Conservation (phyloP, 2,888 invertebrate species). For the Parascotia fuliginaria region DNA sequence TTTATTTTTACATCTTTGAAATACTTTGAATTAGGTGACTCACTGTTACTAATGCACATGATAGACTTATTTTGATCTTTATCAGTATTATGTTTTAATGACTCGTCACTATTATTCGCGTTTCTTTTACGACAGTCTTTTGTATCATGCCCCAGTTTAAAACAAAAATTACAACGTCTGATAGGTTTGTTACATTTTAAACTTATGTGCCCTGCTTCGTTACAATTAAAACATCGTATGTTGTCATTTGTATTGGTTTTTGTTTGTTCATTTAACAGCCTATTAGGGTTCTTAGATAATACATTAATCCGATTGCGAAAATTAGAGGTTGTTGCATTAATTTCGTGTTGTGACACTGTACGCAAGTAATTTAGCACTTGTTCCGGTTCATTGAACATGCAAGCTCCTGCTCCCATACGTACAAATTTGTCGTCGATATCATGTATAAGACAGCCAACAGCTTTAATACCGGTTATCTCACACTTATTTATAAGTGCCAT, state of each 20-base stretch:
- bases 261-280: too few species aligned
- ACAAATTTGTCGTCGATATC: background rate
- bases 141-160: background rate
- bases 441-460: slow-evolving; percentile 1
- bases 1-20: background rate
- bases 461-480: background rate
- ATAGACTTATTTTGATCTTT: slow-evolving; percentile 1
- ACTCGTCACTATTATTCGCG: background rate
- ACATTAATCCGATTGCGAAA: too few species aligned
- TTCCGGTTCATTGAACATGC: too few species aligned
- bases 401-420: background rate
- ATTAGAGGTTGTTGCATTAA: too few species aligned
- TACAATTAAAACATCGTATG: too few species aligned
- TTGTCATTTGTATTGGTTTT: too few species aligned
- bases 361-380: too few species aligned
- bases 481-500: slow-evolving; percentile 3
- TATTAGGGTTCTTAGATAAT: too few species aligned
- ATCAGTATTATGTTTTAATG: too few species aligned
- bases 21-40: background rate
- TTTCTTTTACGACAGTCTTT: background rate
- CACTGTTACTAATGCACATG: slow-evolving; percentile 3
- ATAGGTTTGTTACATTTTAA: background rate
- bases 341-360: too few species aligned
- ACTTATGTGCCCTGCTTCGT: background rate
- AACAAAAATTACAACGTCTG: background rate